A percentile compares a stretch with the other conserved stretches of the same genome.
Conservation (phyloP, 2,113 vertebrate species). For the Picathartes gymnocephalus region DNA sequence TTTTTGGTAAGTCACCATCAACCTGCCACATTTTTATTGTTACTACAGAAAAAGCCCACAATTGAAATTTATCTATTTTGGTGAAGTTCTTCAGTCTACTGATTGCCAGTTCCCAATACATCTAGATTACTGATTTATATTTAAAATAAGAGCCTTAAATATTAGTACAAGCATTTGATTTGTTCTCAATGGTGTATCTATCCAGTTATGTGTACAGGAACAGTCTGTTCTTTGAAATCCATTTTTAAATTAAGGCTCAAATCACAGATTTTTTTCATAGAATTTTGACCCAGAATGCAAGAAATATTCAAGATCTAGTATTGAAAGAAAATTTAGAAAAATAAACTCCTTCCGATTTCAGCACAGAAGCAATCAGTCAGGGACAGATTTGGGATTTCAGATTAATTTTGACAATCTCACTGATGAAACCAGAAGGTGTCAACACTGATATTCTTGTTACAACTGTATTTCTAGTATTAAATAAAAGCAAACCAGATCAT, state of each 20-base stretch:
- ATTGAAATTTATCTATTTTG: neutral
- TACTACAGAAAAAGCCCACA: rapidly evolving
- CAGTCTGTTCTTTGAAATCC: neutral
- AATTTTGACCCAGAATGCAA: neutral
- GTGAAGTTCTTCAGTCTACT: neutral
- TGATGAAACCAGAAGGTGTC: neutral
- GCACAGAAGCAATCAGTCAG: neutral
- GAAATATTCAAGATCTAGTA: neutral
- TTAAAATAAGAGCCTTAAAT: neutral
- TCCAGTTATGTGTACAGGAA: neutral
- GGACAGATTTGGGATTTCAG: neutral
- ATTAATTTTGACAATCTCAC: neutral
- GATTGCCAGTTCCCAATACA: neutral
- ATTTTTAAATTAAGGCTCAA: neutral
- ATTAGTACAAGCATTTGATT: neutral
- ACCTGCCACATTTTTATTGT: neutral
- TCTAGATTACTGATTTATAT: neutral
- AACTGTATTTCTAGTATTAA: neutral
- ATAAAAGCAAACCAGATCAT: neutral
- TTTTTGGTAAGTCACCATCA: neutral
- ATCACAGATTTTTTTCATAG: neutral
- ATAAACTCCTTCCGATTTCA: neutral
- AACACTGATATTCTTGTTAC: neutral
- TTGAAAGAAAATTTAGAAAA: neutral
- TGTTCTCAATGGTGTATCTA: neutral